Conservation (phyloP, 2,113 vertebrate species). For the Bucco capensis region DNA sequence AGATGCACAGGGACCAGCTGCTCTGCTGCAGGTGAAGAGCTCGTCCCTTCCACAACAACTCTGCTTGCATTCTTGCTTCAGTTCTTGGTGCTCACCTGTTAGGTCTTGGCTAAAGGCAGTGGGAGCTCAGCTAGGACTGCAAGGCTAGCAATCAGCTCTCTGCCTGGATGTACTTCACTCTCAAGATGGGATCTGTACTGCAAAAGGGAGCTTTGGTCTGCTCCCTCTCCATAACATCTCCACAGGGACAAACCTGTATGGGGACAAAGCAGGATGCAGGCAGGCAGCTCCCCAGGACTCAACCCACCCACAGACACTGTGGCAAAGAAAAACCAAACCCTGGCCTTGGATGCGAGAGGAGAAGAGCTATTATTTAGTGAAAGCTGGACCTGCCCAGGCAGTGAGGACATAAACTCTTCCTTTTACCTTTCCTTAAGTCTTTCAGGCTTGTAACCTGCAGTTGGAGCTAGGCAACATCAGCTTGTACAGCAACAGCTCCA, state of each 20-base stretch:
- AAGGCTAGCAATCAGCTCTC: neutral
- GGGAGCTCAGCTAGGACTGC: neutral
- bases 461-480: neutral
- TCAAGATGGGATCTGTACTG: neutral
- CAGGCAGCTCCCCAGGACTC: neutral
- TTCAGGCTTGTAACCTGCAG: neutral
- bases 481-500: neutral
- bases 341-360: neutral
- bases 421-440: neutral
- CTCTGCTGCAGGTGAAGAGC: neutral
- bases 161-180: neutral
- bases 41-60: neutral
- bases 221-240: neutral
- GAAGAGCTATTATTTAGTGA: neutral
- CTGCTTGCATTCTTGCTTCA: neutral
- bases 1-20: neutral
- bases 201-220: neutral
- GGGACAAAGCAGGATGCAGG: neutral
- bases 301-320: neutral
- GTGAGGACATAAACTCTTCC: neutral
- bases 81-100: neutral
- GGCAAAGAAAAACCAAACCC: neutral
- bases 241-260: neutral
- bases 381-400: neutral
- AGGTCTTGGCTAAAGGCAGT: neutral